phyloP scores from a whole-genome alignment of 2,888 invertebrate genomes.

The Choristoneura rosaceana region DNA sequence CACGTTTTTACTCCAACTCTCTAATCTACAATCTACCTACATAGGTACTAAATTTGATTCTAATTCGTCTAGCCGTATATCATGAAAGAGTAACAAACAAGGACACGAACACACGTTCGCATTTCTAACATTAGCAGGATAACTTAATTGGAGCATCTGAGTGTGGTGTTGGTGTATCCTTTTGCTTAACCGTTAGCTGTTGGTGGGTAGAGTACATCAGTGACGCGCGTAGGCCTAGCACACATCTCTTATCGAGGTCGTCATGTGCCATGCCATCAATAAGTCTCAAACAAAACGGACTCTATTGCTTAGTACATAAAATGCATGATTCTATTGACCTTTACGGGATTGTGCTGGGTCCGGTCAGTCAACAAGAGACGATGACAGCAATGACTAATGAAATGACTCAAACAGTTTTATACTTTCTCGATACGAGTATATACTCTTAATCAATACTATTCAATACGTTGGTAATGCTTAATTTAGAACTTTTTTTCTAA shows the following conservation, averaged over 20 bases:
- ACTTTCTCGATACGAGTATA: too few relatives aligned
- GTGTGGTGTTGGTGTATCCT: neutral
- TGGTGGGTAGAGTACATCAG: neutral
- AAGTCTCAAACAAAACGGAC: neutral
- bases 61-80: too few relatives aligned
- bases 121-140: neutral
- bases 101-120: too few relatives aligned
- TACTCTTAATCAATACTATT: too few relatives aligned
- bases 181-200: neutral
- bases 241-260: conserved; percentile 20
- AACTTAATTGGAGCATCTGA: neutral
- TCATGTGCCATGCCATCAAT: conserved; percentile 10
- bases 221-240: conserved; percentile 1
- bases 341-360: conserved; percentile 15
- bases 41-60: too few relatives aligned
- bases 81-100: too few relatives aligned
- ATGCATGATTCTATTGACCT: conserved; percentile 1
- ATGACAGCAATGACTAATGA: neutral
- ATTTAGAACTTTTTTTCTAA: neutral
- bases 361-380: conserved; percentile 9
- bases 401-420: neutral
- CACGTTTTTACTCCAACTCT: too few relatives aligned
- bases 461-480: neutral
- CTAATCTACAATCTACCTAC: too few relatives aligned
- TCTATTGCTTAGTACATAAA: neutral